These are phyloP conservation scores for Prunella strophiata DNA, from an alignment of 2,797 vertebrate species.

Conservation along the genomic window DNA sequence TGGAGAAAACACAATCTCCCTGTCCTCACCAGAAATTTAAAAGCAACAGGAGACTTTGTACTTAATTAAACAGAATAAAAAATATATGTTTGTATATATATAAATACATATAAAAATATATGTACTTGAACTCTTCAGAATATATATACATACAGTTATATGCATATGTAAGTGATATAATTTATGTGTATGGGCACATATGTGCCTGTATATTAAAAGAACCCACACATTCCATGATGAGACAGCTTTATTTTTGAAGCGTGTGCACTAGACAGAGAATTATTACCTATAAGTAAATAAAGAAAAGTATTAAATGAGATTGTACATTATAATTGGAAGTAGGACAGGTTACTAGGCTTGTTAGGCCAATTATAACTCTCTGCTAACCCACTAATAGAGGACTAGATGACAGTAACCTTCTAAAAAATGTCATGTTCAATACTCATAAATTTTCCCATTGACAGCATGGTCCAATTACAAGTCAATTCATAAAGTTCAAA, in stretches of 20 bases:
- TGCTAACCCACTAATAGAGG: constrained; percentile 72
- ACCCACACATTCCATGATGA: background rate
- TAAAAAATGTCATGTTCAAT: constrained; percentile 79
- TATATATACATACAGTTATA: background rate
- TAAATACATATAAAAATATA: background rate
- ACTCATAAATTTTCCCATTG: constrained; percentile 71
- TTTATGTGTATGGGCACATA: background rate
- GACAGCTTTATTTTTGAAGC: background rate
- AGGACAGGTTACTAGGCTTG: constrained; percentile 72
- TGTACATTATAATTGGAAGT: constrained; percentile 72
- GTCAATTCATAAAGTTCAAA: constrained; percentile 76
- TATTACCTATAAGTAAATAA: constrained; percentile 52
- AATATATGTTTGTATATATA: fast-evolving
- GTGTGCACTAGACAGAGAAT: background rate
- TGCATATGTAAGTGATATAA: background rate
- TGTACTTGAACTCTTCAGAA: background rate
- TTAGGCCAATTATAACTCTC: constrained; percentile 78
- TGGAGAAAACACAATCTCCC: background rate
- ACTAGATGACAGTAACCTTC: constrained; percentile 77
- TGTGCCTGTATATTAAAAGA: background rate
- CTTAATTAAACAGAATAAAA: background rate
- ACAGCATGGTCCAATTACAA: constrained; percentile 76
- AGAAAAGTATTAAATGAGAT: constrained; percentile 44
- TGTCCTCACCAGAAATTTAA: background rate
- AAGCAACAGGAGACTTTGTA: background rate